Evolutionary conservation across 2,113 vertebrate species (phyloP).

Genomic region (Tapirus terrestris): DNA sequence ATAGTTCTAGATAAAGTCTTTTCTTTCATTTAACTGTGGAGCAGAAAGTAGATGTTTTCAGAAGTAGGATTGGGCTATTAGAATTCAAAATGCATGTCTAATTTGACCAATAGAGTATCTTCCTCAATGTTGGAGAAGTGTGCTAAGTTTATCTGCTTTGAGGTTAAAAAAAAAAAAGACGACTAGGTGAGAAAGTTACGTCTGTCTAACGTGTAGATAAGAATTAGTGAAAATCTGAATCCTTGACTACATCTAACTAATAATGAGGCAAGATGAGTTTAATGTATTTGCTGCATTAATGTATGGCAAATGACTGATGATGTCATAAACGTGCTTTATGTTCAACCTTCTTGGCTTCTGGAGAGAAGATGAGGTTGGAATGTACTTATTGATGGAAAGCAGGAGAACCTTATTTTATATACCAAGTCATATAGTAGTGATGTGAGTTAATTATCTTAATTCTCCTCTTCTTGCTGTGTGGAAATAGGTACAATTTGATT

Average conservation of each 20-base stretch:
- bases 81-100: not conserved
- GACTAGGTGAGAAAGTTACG: not conserved
- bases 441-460: constrained; percentile 23
- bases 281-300: not conserved
- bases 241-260: not conserved
- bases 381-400: not conserved
- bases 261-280: not conserved
- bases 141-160: not conserved
- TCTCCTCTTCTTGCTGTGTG: not conserved
- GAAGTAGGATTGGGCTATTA: not conserved
- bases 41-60: constrained; percentile 8
- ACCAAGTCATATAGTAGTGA: not conserved
- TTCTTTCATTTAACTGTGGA: constrained; percentile 11
- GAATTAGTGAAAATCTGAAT: constrained; percentile 28
- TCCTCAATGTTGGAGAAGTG: not conserved
- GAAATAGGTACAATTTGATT: not conserved
- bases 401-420: constrained; percentile 25
- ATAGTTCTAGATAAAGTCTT: not conserved
- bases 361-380: not conserved
- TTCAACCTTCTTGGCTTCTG: not conserved
- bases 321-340: not conserved
- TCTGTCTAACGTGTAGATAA: not conserved
- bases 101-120: not conserved
- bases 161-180: not conserved
- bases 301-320: not conserved